Base-by-base conservation (phyloP, 1,140 invertebrate genomes). In the Drosophila pseudoananassae region DNA sequence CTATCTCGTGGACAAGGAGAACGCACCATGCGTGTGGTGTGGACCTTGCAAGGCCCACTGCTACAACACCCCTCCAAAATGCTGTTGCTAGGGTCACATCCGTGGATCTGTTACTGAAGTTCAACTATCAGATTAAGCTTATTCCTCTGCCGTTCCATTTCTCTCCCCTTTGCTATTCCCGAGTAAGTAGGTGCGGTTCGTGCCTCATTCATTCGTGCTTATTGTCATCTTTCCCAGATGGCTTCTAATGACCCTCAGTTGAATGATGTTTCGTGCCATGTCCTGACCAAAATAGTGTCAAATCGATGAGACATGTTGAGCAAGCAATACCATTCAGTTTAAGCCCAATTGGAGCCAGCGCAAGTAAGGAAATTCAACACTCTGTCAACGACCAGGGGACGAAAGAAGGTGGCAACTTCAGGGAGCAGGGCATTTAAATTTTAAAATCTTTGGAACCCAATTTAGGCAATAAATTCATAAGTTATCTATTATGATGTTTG, bases 41-140 rank as follows among this genome's bases (percentile, higher is more conserved):
- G 75, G 52, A 2, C 85, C 90, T 9, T 91, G 90, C 63, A 91
- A 90, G 61, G 90, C 90, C 29, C 90, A 91, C 38, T 91, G 90
- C 56, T 91, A 91, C 65, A 90, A 91, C 43, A 91, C 90, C 1
- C 82, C 85, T 7, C 87, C 87, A 1, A 90, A 90, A 50, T 90
- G 81, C 52, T 90, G 87, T 60, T 90, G 73, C 61, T 84, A 83
- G 63, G 31, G 8, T 25, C 33, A 2, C n/a, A 25, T 36, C 2
- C 2, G 33, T 4, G 12, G 33, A 12, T 36, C 10, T 10, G 4
- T 4, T 36, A n/a, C 12, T 10, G 33, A 36, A 5, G 3, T 6
- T 14, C 36, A 38, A 12, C 38, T 40, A 7, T n/a, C 38, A 10
- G 9, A 33, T 10, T 33, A 33, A 10, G 23, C 56, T 6, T 8